Evolutionary conservation across 30 jellyfish, hydroid and myxozoan species (phyloP).

Genomic region (Rhopilema esculentum): DNA sequence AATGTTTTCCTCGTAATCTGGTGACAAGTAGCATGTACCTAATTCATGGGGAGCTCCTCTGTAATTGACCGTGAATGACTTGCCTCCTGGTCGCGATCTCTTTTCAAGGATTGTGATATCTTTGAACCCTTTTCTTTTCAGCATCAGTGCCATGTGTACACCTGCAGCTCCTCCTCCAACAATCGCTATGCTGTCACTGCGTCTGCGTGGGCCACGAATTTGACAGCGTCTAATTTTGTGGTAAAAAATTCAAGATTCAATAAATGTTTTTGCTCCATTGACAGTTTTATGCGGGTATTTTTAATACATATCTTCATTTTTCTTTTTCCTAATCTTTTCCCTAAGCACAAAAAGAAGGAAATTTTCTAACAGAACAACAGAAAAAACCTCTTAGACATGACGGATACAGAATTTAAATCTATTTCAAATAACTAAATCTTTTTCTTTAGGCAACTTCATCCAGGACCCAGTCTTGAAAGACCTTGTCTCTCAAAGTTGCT

Average conservation of each 20-base stretch:
- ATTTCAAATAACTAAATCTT: no score
- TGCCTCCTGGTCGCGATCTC: constrained; percentile 78
- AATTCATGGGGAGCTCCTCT: constrained; percentile 89
- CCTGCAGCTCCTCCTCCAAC: constrained; percentile 99
- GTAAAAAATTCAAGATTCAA: neutral
- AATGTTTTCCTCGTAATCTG: constrained; percentile 84
- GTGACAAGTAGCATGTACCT: constrained; percentile 86
- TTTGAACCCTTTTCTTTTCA: constrained; percentile 79
- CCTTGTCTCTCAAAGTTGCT: no score
- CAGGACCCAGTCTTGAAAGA: no score
- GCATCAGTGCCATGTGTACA: constrained; percentile 88
- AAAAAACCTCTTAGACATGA: no score
- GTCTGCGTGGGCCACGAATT: constrained; percentile 81
- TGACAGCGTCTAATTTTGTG: constrained; percentile 4
- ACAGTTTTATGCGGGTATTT: no score
- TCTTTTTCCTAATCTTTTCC: no score
- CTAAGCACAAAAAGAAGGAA: no score
- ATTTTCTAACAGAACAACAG: no score
- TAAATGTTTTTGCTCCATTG: neutral
- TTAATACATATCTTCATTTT: no score
- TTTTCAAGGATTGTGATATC: constrained; percentile 67
- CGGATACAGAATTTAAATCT: no score
- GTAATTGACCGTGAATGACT: constrained; percentile 60
- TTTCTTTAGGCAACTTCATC: no score
- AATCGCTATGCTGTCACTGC: constrained; percentile 78